Conservation (phyloP, 2,113 vertebrate species). For the Buteo buteo region DNA sequence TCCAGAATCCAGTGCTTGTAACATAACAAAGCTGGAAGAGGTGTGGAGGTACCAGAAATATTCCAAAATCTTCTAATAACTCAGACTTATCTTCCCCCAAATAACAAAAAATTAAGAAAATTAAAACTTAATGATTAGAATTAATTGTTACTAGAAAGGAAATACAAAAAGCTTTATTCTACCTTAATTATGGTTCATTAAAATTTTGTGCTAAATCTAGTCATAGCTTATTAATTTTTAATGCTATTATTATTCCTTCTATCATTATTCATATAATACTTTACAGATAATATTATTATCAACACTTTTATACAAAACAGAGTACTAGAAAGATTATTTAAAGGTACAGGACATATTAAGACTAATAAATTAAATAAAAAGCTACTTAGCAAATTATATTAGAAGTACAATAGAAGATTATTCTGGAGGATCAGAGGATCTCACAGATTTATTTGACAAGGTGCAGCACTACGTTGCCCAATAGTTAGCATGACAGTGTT, state of each 20-base stretch:
- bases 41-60: background rate
- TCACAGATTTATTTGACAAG: background rate
- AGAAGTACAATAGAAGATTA: background rate
- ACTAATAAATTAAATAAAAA: background rate
- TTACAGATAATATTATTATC: background rate
- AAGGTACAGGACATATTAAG: background rate
- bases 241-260: background rate
- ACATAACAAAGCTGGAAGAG: background rate
- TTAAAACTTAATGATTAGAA: background rate
- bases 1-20: background rate
- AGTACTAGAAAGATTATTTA: background rate
- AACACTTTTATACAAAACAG: background rate
- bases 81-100: background rate
- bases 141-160: background rate
- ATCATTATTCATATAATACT: background rate
- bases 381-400: background rate
- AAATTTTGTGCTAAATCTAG: background rate
- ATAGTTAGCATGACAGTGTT: background rate
- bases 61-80: background rate
- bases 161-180: background rate
- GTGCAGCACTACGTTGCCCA: background rate
- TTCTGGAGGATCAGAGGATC: background rate
- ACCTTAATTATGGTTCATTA: background rate
- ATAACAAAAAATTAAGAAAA: background rate
- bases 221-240: background rate